Base-by-base conservation (phyloP, 2,888 invertebrate species). In the Apodemia mormo region DNA sequence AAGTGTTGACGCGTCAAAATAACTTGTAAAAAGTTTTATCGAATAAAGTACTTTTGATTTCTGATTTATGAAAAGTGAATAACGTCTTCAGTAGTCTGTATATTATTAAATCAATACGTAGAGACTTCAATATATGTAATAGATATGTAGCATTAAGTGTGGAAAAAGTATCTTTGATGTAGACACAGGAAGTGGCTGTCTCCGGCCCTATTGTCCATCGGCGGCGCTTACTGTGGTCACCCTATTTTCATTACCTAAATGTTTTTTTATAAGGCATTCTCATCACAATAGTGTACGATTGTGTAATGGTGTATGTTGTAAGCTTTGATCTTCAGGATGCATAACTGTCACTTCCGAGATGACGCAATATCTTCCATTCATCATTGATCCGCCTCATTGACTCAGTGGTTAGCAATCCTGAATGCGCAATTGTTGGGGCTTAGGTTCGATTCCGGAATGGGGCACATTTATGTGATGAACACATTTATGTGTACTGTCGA, bases 181-280 rank as follows among this genome's bases (percentile, higher is more conserved):
- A 73, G 76, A 72, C 73, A 70, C 81, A 84, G 92, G 92, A 90
- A 89, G 86, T 84, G 83, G 76, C 79, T 74, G 85, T 85, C 82
- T 88, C 88, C 87, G 86, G 85, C 68, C 73, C 81, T 78, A 84
- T 87, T 89, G 90, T 91, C 83, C 81, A 72, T 70, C 74, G 79
- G 75, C 80, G 79, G 77, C 80, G 73, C 69, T 76, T 77, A 75
- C 76, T 76, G 76, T 81, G 84, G 84, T 81, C 85, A 82, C 87
- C 87, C 87, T 77, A 80, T 74, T 80, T 84, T 89, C 91, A 91
- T 85, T 85, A 86, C 88, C 86, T 91, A 88, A 91, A 92, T 92
- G 91, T 90, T 90, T 90, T 90, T 91, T 86, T 78, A 76, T 80
- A 74, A 77, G 84, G 84, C 89, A 88, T 87, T 88, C 84, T 80